Evolutionary conservation across 2,797 vertebrate genomes (phyloP).

Genomic region (Cuniculus paca): DNA sequence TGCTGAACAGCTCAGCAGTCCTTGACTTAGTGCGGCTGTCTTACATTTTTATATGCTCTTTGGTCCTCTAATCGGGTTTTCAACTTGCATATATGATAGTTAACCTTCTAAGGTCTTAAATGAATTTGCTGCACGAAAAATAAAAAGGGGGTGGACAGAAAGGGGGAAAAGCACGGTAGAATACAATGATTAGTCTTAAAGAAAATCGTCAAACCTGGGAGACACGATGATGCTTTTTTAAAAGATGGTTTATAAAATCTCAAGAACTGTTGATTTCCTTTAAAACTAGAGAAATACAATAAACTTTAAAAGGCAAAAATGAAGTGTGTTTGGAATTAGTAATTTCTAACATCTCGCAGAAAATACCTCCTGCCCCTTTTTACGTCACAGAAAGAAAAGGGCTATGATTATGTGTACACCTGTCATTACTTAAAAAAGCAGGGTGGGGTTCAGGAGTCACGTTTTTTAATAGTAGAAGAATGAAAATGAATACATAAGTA

Average conservation of each 20-base stretch:
- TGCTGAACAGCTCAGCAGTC: neutral
- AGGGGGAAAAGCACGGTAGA: neutral
- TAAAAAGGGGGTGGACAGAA: neutral
- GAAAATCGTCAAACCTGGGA: constrained; percentile 21
- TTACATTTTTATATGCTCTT: neutral
- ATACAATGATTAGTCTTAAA: neutral
- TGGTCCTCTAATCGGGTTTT: neutral
- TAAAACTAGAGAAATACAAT: constrained; percentile 16
- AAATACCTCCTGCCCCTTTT: neutral
- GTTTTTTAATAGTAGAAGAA: constrained; percentile 36
- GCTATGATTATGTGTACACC: neutral
- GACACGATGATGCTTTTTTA: constrained; percentile 23
- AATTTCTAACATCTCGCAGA: neutral
- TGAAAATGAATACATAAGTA: neutral
- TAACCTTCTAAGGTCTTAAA: neutral
- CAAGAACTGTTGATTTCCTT: neutral
- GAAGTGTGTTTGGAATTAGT: neutral
- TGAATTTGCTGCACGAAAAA: neutral
- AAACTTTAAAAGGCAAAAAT: constrained; percentile 42
- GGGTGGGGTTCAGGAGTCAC: neutral
- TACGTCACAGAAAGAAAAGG: neutral
- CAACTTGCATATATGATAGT: neutral
- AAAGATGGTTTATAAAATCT: constrained; percentile 18
- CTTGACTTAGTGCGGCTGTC: neutral
- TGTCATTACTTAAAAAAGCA: neutral